Percentiles rank a stretch among this genome's conserved stretches.
Evolutionary conservation across 2,113 vertebrate genomes (phyloP).

Genomic region (Oceanites oceanicus): DNA sequence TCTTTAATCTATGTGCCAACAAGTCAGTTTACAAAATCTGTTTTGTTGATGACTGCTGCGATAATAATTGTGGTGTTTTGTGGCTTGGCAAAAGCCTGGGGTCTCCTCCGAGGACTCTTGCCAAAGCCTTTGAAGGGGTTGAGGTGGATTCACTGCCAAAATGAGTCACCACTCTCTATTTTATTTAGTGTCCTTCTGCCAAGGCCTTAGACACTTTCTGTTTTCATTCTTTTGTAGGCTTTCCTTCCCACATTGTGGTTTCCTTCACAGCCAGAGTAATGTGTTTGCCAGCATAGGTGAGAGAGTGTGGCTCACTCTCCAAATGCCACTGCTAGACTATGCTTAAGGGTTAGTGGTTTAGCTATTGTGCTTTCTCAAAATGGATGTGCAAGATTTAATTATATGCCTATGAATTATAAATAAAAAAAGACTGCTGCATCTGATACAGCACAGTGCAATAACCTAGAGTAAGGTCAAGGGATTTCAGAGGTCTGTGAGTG

Average conservation of each 20-base stretch:
- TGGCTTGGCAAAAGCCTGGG: conserved; percentile 87
- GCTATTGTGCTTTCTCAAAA: conserved; percentile 53
- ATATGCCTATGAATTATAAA: conserved; percentile 62
- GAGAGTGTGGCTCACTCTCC: conserved; percentile 71
- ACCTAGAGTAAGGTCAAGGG: conserved; percentile 58
- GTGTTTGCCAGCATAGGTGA: conserved; percentile 83
- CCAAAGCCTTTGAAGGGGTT: conserved; percentile 87
- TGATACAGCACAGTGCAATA: conserved; percentile 7
- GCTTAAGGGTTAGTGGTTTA: conserved; percentile 47
- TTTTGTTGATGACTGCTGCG: conserved; percentile 84
- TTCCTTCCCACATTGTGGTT: conserved; percentile 87
- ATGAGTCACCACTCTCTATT: conserved; percentile 86
- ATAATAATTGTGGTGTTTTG: conserved; percentile 87
- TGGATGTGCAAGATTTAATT: conserved; percentile 60
- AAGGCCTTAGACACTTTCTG: conserved; percentile 88
- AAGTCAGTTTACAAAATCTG: conserved; percentile 88
- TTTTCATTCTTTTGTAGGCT: conserved; percentile 87
- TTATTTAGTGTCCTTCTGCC: conserved; percentile 86
- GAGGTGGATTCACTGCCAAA: conserved; percentile 85
- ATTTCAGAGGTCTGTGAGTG: conserved; percentile 37
- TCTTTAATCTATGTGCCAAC: conserved; percentile 86
- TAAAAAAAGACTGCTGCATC: not conserved
- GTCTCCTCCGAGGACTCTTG: conserved; percentile 84
- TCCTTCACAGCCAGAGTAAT: conserved; percentile 83
- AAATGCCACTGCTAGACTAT: conserved; percentile 57